Percentiles rank a stretch among this genome's conserved stretches.
phyloP scores from a whole-genome alignment of 2,113 vertebrate species.

The Cryptoleucopteryx plumbea region DNA sequence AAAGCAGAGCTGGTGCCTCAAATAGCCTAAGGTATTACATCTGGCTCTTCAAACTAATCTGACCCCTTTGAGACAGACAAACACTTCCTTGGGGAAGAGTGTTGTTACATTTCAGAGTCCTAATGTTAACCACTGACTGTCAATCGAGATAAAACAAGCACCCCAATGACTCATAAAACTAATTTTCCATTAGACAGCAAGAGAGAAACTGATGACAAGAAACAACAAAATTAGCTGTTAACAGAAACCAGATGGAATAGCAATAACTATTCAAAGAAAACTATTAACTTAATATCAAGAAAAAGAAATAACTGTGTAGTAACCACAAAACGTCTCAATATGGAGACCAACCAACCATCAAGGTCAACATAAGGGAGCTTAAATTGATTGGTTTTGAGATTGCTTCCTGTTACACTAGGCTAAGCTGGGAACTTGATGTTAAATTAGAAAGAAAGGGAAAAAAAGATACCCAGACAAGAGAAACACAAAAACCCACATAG shows the following conservation, averaged over 20 bases:
- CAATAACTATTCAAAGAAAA: neutral
- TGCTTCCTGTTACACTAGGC: neutral
- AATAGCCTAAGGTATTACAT: constrained; percentile 21
- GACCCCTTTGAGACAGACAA: neutral
- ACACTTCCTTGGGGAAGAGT: neutral
- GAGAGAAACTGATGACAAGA: constrained; percentile 15
- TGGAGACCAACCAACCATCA: neutral
- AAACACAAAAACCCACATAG: neutral
- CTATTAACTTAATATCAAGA: neutral
- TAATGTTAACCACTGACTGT: neutral
- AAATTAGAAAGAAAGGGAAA: neutral
- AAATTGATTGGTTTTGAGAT: neutral
- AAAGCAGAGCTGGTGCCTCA: neutral
- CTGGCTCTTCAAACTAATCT: constrained; percentile 5
- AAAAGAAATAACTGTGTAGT: neutral
- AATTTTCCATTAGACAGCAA: constrained; percentile 1
- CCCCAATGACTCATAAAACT: neutral
- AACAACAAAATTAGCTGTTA: neutral
- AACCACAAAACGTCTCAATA: neutral
- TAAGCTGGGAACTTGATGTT: neutral
- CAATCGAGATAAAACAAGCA: neutral
- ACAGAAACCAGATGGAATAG: constrained; percentile 15
- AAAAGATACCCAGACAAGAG: neutral
- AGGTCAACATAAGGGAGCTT: neutral
- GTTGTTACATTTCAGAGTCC: neutral